Evolutionary conservation across 2,113 vertebrate species (phyloP), one percentile per base, ranked within the genome.

Genomic region (Sterna hirundo): DNA sequence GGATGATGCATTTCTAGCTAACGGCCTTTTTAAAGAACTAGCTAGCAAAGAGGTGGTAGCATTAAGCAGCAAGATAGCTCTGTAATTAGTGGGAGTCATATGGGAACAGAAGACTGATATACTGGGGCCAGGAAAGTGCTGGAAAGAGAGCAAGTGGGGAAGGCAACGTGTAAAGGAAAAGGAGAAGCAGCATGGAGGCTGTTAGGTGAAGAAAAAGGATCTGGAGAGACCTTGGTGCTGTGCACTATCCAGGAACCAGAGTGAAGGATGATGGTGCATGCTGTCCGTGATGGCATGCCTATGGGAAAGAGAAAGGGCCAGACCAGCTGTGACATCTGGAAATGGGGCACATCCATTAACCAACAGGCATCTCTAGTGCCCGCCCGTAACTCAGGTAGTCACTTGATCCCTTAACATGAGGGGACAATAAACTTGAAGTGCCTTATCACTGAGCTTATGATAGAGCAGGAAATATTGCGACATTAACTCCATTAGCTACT

Each of bases 1-100:
- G 88, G 79, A 95, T 96, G 90, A 95, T 92, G 42, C 51, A 95
- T 96, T 98, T 95, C 90, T 74, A 80, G 91, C 90, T 96, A 95
- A 97, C 46, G 5, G n/a, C 81, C 65, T 92, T 92, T 93, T 91
- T 44, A 49, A 95, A 85, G 77, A 94, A 57, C 72, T 58, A 83
- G 38, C 60, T 87, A 61, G 65, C 44, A 94, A 95, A 83, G 69
- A 96, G 62, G 72, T 82, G 90, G 84, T 36, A 55, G 54, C 47
- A 52, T 93, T 97, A 95, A 97, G 91, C 10, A 62, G 79, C 44
- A 79, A 97, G 87, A 84, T 38, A 97, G 93, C 68, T 94, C 79
- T 94, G 78, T 96, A 96, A 95, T 98, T 97, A 98, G 86, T 54
- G 47, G 51, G 79, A 93, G 57, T 91, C 78, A 55, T 49, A 42